Base-by-base conservation (phyloP, 2,888 invertebrate species). In the Scelioninae gen. 2 region DNA sequence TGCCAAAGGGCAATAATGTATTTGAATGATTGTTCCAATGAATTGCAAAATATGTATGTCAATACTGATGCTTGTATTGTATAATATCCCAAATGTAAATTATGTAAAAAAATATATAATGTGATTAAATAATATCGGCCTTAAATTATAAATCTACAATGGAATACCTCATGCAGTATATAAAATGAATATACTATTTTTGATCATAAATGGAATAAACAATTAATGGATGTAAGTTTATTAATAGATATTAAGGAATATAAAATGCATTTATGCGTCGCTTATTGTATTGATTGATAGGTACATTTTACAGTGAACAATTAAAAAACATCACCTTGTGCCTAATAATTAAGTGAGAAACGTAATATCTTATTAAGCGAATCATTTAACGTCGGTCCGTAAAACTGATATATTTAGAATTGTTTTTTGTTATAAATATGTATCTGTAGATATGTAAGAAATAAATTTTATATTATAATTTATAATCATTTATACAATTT, bases 391-490 rank as follows among this genome's bases (percentile, higher is more conserved):
- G 11, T 46, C n/a, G n/a, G 55, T 55, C 55, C 37, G 55, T 48
- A 13, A 45, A 55, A 46, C 37, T 55, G 53, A 65, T 65, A 18
- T 35, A 65, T 55, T 55, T 37, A 48, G 57, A 57, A 46, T 41
- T 57, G 53, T 64, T 58, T 53, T 64, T 65, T 61, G 55, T 65
- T 55, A 55, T 65, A 55, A 15, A 65, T 28, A 53, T 65, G 64
- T 55, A 65, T 55, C 53, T 64, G 46, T 65, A 65, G 64, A 65
- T 63, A 63, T 55, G 46, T 18, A 37, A 3, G 35, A 46, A 65
- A 65, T 65, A 65, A 65, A 65, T 46, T 65, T 65, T 65, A 5
- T 52, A 65, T 65, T 55, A 45, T 35, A 64, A 52, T n/a, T 41
- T 55, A 15, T 41, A 15, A 13, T 33, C 10, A 19, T 9, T 18